Conservation (phyloP, 2,113 vertebrate genomes). For the Zapornia atra region DNA sequence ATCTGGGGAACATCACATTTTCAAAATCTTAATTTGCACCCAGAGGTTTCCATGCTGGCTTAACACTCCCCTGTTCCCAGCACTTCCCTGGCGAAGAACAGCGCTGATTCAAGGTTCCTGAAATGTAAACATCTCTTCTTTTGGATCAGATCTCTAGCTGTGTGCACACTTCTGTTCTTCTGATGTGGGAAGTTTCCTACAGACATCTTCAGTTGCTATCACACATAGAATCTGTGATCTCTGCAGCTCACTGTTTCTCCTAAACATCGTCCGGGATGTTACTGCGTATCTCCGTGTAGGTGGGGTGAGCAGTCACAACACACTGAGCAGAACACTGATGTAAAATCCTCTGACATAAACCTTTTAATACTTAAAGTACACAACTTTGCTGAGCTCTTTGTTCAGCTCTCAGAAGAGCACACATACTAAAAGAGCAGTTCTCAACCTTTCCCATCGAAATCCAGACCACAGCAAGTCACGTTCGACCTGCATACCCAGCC, state of each 20-base stretch:
- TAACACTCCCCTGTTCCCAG: background rate
- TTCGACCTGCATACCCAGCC: background rate
- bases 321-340: background rate
- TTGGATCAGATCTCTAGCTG: background rate
- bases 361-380: background rate
- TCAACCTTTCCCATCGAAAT: background rate
- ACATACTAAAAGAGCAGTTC: background rate
- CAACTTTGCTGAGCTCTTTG: background rate
- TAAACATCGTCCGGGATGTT: background rate
- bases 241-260: background rate
- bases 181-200: background rate
- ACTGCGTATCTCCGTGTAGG: background rate
- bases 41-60: background rate
- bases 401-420: background rate
- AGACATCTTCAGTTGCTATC: background rate
- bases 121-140: background rate
- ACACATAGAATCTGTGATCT: background rate
- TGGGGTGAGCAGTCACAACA: background rate
- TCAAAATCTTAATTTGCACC: background rate
- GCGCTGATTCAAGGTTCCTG: background rate
- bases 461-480: background rate
- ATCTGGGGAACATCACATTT: background rate
- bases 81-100: background rate
- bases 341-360: background rate
- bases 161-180: background rate